phyloP scores from a whole-genome alignment of 2,888 invertebrate genomes.

The Acanthosepion pharaonis region DNA sequence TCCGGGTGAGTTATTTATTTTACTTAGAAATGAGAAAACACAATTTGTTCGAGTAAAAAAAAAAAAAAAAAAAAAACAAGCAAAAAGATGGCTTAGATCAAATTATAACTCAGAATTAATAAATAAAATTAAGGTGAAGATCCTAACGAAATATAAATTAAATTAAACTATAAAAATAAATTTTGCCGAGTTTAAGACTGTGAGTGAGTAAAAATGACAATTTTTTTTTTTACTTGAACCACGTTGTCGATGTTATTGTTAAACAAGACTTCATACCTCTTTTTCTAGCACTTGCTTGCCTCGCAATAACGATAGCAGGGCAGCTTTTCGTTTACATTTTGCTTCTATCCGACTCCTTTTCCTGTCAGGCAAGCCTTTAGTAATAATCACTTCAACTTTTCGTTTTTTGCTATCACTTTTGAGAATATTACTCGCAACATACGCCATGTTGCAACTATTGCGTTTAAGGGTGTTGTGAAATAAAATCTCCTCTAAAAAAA shows the following conservation, averaged over 20 bases:
- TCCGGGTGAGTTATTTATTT: no score
- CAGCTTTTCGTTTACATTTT: constrained; percentile 10
- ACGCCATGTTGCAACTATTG: background rate
- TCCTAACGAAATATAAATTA: no score
- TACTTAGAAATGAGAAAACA: no score
- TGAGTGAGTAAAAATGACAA: no score
- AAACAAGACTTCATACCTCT: background rate
- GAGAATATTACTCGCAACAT: background rate
- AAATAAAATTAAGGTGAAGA: no score
- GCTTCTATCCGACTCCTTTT: background rate
- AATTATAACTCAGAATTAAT: no score
- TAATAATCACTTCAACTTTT: background rate
- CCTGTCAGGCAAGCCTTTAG: background rate
- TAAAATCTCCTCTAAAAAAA: background rate
- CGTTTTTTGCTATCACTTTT: background rate
- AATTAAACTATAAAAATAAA: no score
- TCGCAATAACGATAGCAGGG: background rate
- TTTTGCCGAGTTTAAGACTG: no score
- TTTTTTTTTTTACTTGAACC: background rate
- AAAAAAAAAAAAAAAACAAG: no score
- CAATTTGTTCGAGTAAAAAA: no score
- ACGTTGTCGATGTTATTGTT: background rate
- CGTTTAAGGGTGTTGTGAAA: background rate
- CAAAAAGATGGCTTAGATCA: no score
- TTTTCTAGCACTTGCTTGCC: no score